These are phyloP conservation scores for Mesembrinibis cayennensis DNA, from an alignment of 2,113 vertebrate genomes.

Conservation along the genomic window DNA sequence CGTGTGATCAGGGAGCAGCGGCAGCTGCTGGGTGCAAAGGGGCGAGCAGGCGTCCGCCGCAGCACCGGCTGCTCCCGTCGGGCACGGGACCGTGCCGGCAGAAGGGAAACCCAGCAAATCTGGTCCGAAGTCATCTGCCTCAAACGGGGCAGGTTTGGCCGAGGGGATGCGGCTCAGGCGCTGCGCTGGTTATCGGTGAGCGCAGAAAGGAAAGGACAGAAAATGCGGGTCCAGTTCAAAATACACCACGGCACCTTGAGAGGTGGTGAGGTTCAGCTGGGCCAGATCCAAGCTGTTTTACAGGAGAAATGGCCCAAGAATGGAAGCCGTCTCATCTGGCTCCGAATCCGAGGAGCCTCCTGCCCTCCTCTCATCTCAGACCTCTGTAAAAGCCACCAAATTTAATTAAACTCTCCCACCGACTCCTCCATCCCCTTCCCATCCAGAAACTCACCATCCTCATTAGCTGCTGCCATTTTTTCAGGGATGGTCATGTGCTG, in stretches of 20 bases:
- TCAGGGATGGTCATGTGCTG: background rate
- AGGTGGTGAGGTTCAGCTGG: background rate
- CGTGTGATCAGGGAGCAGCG: background rate
- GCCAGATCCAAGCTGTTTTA: background rate
- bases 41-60: rapidly evolving
- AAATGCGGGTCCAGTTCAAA: background rate
- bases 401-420: background rate
- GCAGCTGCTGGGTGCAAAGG: background rate
- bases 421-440: background rate
- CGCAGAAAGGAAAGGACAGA: background rate
- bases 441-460: background rate
- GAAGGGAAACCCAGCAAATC: background rate
- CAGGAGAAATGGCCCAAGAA: background rate
- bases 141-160: background rate
- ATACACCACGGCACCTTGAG: background rate
- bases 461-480: background rate
- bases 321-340: background rate
- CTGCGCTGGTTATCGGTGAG: background rate
- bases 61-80: rapidly evolving
- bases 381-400: background rate
- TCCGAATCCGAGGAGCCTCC: background rate
- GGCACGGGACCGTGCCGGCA: background rate
- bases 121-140: background rate
- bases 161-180: rapidly evolving
- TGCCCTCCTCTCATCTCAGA: background rate